A percentile compares a stretch with the other conserved stretches of the same genome.
phyloP scores from a whole-genome alignment of 2,113 vertebrate genomes.

The Cebidichthys violaceus region DNA sequence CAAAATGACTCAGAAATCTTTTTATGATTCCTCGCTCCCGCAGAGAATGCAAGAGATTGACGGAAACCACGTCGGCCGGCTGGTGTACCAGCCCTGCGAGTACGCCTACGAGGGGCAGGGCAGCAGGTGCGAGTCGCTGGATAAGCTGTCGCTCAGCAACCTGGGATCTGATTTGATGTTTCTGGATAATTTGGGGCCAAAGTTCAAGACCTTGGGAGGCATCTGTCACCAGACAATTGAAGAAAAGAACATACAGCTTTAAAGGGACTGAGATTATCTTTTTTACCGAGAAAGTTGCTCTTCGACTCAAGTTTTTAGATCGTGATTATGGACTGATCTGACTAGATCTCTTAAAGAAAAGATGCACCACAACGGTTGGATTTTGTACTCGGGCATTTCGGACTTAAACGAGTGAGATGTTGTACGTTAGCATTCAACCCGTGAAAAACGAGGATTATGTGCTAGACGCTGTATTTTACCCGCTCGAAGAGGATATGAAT shows the following conservation, averaged over 20 bases:
- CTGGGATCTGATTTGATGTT: slow-evolving; percentile 60
- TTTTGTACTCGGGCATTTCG: background rate
- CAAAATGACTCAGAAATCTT: background rate
- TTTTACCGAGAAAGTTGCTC: background rate
- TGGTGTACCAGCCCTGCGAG: slow-evolving; percentile 43
- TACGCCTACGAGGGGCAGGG: slow-evolving; percentile 81
- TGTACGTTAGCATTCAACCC: background rate
- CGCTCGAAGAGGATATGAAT: slow-evolving; percentile 15
- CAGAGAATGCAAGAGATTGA: slow-evolving; percentile 72
- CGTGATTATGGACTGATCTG: background rate
- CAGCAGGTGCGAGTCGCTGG: slow-evolving; percentile 67
- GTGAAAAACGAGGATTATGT: background rate
- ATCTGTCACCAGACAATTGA: slow-evolving; percentile 52
- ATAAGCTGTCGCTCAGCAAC: slow-evolving; percentile 59
- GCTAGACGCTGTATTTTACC: background rate
- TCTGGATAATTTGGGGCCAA: slow-evolving; percentile 78
- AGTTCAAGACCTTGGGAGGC: slow-evolving; percentile 71
- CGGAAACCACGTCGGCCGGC: background rate
- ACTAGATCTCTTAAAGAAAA: background rate
- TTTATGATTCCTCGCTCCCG: slow-evolving; percentile 3
- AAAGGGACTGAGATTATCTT: slow-evolving; percentile 31
- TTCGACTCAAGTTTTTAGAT: background rate
- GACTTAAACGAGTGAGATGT: background rate
- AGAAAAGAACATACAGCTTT: slow-evolving; percentile 51
- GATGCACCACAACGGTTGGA: background rate